Evolutionary conservation across 2,888 invertebrate genomes (phyloP).

Genomic region (Drosophila pseudotalamancana): DNA sequence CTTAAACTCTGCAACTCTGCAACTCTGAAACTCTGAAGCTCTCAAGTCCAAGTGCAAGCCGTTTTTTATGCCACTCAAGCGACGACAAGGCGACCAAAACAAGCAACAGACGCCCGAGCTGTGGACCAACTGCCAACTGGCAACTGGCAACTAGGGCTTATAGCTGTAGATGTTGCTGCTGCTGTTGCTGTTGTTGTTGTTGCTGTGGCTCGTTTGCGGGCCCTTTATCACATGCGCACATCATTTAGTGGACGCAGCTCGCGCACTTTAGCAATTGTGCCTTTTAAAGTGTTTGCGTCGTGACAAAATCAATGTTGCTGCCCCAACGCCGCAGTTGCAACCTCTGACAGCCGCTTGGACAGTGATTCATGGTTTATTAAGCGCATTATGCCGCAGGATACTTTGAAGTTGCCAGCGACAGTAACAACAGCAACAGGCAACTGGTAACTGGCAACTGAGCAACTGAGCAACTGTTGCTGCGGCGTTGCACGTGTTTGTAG

Average conservation of each 20-base stretch:
- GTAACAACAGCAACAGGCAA: slow-evolving; percentile 12
- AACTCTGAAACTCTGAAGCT: slow-evolving; percentile 8
- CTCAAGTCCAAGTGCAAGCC: slow-evolving; percentile 74
- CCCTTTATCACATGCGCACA: slow-evolving; percentile 80
- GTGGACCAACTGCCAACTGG: slow-evolving; percentile 10
- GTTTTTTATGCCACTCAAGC: slow-evolving; percentile 77
- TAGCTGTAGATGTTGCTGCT: slow-evolving; percentile 3
- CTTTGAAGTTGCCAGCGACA: slow-evolving; percentile 70
- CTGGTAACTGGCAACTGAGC: slow-evolving; percentile 11
- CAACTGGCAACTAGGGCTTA: slow-evolving; percentile 24
- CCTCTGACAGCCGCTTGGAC: slow-evolving; percentile 72
- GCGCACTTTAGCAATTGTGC: slow-evolving; percentile 76
- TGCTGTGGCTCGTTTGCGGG: slow-evolving; percentile 54
- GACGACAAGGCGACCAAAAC: slow-evolving; percentile 58
- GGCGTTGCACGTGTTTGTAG: slow-evolving; percentile 66
- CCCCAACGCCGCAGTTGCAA: slow-evolving; percentile 32
- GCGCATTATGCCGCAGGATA: slow-evolving; percentile 83
- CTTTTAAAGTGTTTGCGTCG: slow-evolving; percentile 80
- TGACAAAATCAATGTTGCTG: slow-evolving; percentile 81
- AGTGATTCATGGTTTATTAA: slow-evolving; percentile 84
- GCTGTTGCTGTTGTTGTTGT: slow-evolving; percentile 9
- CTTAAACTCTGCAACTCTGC: slow-evolving; percentile 11
- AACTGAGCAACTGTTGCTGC: slow-evolving; percentile 15
- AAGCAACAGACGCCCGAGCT: slow-evolving; percentile 28
- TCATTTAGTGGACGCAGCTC: slow-evolving; percentile 65